phyloP scores from a whole-genome alignment of 2,888 invertebrate genomes.

The Andrena hattorfiana region DNA sequence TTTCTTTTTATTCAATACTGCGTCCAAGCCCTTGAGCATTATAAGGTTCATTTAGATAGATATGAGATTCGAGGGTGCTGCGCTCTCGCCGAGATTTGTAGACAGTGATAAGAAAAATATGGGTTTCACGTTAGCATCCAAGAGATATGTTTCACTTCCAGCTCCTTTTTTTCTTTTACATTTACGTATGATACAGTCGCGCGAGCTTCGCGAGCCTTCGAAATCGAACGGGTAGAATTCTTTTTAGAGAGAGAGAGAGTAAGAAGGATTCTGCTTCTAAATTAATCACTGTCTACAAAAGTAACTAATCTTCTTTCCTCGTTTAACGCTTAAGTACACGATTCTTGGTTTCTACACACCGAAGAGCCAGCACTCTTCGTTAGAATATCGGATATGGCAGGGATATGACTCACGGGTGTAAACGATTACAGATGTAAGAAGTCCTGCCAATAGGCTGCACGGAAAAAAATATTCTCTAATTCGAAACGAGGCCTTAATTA shows the following conservation, averaged over 20 bases:
- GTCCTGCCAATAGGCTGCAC: constrained; percentile 49
- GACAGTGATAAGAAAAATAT: constrained; percentile 26
- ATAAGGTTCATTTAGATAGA: constrained; percentile 60
- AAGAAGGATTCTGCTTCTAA: not conserved
- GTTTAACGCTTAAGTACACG: constrained; percentile 59
- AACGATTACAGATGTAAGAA: constrained; percentile 54
- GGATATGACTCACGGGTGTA: constrained; percentile 75
- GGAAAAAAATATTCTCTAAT: constrained; percentile 57
- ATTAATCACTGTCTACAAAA: constrained; percentile 22
- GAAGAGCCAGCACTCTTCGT: constrained; percentile 47
- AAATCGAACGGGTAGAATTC: not conserved
- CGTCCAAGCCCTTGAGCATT: constrained; percentile 79
- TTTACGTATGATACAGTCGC: not conserved
- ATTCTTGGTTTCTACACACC: not conserved
- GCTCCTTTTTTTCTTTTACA: constrained; percentile 14
- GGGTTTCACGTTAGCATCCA: not conserved
- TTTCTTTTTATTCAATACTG: constrained; percentile 64
- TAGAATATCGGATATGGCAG: constrained; percentile 75
- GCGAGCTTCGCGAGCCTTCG: not conserved
- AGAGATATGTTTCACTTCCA: constrained; percentile 50
- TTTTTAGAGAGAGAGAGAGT: not conserved
- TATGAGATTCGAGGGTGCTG: constrained; percentile 55
- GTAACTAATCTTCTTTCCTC: not conserved
- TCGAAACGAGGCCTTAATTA: not conserved
- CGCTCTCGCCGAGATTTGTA: constrained; percentile 25